Evolutionary conservation across 2,113 vertebrate species (phyloP).

Genomic region (Syrmaticus mikado): DNA sequence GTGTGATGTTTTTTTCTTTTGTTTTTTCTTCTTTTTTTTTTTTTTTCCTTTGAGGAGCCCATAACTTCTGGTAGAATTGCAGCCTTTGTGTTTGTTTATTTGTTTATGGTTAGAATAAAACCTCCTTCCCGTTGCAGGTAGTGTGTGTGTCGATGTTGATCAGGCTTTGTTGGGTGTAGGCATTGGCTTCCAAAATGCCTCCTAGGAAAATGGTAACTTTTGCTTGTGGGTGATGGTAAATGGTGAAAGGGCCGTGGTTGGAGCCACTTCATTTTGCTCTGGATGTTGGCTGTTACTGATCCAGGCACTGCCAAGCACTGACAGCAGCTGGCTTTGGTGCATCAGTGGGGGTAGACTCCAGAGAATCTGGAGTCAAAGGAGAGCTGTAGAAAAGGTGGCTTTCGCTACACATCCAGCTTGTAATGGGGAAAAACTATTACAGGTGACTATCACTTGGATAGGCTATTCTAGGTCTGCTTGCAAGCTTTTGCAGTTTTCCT

Average conservation of each 20-base stretch:
- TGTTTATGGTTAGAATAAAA: background rate
- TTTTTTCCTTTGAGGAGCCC: background rate
- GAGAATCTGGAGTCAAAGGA: background rate
- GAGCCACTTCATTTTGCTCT: background rate
- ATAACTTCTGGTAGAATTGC: background rate
- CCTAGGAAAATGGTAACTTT: background rate
- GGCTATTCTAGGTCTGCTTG: background rate
- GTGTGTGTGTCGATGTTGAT: background rate
- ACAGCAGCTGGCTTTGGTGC: background rate
- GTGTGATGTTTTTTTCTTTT: background rate
- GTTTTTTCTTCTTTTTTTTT: background rate
- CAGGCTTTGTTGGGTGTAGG: background rate
- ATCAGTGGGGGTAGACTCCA: background rate
- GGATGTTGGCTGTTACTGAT: background rate
- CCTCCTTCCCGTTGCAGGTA: background rate
- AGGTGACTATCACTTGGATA: background rate
- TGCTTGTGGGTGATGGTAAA: background rate
- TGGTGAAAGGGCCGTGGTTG: background rate
- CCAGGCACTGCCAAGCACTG: background rate
- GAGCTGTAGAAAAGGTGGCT: background rate
- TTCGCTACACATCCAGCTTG: background rate
- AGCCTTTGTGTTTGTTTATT: background rate
- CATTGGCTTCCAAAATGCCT: background rate
- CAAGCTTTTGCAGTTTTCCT: background rate
- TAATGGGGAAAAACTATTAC: background rate